Evolutionary conservation across 2,797 vertebrate genomes (phyloP).

Genomic region (Brotogeris chrysoptera): DNA sequence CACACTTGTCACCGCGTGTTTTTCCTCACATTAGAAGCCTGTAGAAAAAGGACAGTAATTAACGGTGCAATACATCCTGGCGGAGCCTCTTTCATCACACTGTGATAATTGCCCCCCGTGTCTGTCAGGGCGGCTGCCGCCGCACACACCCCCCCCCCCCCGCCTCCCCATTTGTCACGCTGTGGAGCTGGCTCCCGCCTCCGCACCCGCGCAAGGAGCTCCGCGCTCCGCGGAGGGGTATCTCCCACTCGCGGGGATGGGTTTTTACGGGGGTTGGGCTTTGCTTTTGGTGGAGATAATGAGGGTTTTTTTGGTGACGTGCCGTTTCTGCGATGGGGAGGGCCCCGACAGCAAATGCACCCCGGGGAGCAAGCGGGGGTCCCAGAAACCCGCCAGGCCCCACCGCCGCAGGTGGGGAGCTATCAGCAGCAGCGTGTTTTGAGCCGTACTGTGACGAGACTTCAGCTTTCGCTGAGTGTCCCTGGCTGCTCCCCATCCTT

Average conservation of each 20-base stretch:
- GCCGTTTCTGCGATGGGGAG: not conserved
- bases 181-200: not conserved
- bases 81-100: conserved; percentile 97
- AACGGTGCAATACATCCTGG: conserved; percentile 89
- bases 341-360: not conserved
- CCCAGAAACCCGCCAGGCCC: not conserved
- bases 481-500: conserved; percentile 76
- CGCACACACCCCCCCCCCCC: conserved; percentile 67
- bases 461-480: conserved; percentile 75
- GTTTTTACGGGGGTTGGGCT: not conserved
- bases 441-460: conserved; percentile 77
- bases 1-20: conserved; percentile 99
- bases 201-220: not conserved
- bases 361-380: not conserved
- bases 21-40: conserved; percentile 99
- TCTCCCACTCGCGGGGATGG: conserved; percentile 64
- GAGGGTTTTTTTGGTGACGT: not conserved
- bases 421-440: conserved; percentile 81
- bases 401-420: conserved; percentile 74
- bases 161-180: conserved; percentile 91
- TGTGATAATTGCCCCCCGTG: conserved; percentile 99
- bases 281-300: too few species aligned
- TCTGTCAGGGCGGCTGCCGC: conserved; percentile 93
- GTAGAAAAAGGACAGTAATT: conserved; percentile 99
- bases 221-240: conserved; percentile 10